Conservation (phyloP, 2,888 invertebrate genomes). For the Folsomia candida region DNA sequence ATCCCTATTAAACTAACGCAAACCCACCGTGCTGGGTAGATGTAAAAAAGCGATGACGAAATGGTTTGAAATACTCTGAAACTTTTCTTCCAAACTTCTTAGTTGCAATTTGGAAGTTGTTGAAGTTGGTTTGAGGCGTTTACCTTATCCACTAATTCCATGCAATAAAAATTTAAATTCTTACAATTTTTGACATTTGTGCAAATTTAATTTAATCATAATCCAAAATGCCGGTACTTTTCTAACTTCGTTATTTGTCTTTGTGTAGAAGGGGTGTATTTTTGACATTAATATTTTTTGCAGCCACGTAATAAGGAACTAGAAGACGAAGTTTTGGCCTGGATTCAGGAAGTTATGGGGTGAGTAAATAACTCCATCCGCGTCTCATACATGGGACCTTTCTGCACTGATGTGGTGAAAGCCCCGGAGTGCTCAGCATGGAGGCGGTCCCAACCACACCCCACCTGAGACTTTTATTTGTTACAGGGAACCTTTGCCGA, state of each 20-base stretch:
- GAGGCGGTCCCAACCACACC: no score
- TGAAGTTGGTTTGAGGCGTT: no score
- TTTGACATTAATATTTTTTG: constrained; percentile 16
- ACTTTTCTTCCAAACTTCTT: neutral
- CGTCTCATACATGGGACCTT: no score
- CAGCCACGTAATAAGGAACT: constrained; percentile 85
- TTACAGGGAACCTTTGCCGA: constrained; percentile 81
- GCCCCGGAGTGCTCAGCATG: no score
- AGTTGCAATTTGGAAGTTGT: constrained; percentile 5
- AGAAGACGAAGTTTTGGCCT: constrained; percentile 82
- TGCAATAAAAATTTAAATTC: neutral
- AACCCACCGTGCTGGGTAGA: neutral
- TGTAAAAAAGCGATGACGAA: neutral
- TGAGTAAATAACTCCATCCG: no score
- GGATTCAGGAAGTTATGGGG: constrained; percentile 84
- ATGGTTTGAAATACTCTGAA: neutral
- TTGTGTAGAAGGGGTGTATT: neutral
- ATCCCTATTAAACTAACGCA: neutral
- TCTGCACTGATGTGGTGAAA: no score
- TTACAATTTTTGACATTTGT: neutral
- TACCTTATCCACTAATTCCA: no score
- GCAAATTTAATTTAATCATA: neutral
- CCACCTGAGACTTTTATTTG: no score
- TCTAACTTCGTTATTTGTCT: neutral
- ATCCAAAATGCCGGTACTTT: constrained; percentile 2